Evolutionary conservation across 2,113 vertebrate genomes (phyloP), one percentile per base, ranked within the genome.

Genomic region (Otis tarda): DNA sequence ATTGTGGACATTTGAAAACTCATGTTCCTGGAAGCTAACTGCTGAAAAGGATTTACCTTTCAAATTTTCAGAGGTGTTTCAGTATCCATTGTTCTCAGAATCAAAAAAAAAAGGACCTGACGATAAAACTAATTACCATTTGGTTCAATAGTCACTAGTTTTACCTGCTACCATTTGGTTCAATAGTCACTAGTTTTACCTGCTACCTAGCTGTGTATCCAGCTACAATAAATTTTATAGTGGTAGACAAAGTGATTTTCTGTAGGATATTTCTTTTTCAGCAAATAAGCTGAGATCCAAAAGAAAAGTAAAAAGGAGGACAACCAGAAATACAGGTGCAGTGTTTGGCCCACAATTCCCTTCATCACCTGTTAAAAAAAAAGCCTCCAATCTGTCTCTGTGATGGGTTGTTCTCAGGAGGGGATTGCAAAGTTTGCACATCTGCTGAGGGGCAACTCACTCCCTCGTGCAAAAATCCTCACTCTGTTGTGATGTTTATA

Each of bases 301-400:
- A 89, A 83, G 8, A 30, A 89, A 90, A 81, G 14, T 20, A 33
- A 43, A 74, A 78, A 59, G 9, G 25, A 83, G 9, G 10, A 74
- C 14, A 63, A 52, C 5, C 33, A 67, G 80, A 68, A 81, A 74
- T 28, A 70, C 1, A 93, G 23, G 6, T 33, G 10, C 8, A 24
- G 27, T 9, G 8, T 75, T 81, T 90, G 19, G 2, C 3, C 0
- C 33, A 0, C 6, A 67, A 33, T 12, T 63, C 21, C 6, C 5
- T 75, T 74, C 68, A 52, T 82, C 43, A 33, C 25, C 68, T 80
- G 30, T 59, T 64, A 25, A 57, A 28, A 75, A 75, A 55, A 55
- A 21, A 65, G 20, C 23, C 22, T 84, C 27, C 39, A 53, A 1
- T 23, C 57, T 74, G 19, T 12, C 43, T 63, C 9, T 28, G 22